Evolutionary conservation across 1,140 invertebrate genomes (phyloP).

Genomic region (Mamestra configurata): DNA sequence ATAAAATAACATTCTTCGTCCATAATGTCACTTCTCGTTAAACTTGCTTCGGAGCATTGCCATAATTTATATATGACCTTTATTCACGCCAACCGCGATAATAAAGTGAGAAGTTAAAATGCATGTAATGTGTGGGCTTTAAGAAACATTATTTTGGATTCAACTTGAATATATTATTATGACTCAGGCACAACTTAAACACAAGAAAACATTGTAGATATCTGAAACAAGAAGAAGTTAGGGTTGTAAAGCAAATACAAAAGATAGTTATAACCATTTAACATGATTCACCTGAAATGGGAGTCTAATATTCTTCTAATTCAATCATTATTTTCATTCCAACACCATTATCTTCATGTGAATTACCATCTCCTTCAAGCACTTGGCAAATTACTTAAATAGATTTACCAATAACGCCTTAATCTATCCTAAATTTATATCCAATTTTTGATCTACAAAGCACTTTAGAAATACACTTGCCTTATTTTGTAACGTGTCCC

Average conservation of each 20-base stretch:
- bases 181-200: neutral
- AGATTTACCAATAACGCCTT: too few relatives aligned
- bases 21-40: constrained; percentile 46
- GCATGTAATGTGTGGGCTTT: constrained; percentile 22
- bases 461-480: neutral
- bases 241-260: neutral
- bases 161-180: constrained; percentile 14
- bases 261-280: too few relatives aligned
- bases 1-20: constrained; percentile 40
- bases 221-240: neutral
- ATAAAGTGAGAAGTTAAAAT: constrained; percentile 26
- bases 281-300: too few relatives aligned
- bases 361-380: too few relatives aligned
- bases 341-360: too few relatives aligned
- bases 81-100: neutral
- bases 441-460: neutral
- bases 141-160: neutral
- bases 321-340: too few relatives aligned
- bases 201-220: neutral
- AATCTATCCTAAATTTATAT: neutral
- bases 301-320: too few relatives aligned
- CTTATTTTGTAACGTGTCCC: constrained; percentile 20
- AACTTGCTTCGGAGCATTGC: constrained; percentile 43
- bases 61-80: constrained; percentile 42
- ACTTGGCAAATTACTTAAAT: too few relatives aligned